phyloP scores from a whole-genome alignment of 2,888 invertebrate genomes.

The Volucella inflata region DNA sequence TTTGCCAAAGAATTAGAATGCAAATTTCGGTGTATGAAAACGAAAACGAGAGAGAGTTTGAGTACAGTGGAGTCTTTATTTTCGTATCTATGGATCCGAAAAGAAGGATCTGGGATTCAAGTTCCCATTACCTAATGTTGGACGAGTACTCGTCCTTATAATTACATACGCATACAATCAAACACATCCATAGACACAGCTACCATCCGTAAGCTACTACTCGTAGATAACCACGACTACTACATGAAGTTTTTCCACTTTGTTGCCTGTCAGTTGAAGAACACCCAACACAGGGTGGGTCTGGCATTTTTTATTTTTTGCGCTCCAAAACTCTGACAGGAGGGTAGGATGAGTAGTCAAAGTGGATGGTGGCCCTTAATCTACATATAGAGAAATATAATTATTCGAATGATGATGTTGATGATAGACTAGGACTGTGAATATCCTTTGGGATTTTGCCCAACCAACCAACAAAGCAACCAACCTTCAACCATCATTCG shows the following conservation, averaged over 20 bases:
- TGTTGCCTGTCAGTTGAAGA: constrained; percentile 27
- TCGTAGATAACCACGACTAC: not conserved
- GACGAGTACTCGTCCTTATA: constrained; percentile 28
- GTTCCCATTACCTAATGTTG: constrained; percentile 54
- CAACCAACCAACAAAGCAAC: not conserved
- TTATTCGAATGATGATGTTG: constrained; percentile 64
- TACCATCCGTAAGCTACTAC: not conserved
- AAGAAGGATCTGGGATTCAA: constrained; percentile 16
- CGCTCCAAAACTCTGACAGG: not conserved
- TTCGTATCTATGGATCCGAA: constrained; percentile 29
- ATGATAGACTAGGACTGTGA: constrained; percentile 59
- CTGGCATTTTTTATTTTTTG: not conserved
- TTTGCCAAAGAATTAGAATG: constrained; percentile 72
- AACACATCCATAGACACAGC: not conserved
- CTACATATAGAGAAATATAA: constrained; percentile 62
- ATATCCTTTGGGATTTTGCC: constrained; percentile 63
- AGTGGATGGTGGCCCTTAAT: constrained; percentile 30
- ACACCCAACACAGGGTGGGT: constrained; percentile 25
- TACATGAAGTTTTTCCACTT: constrained; percentile 52
- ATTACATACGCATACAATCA: constrained; percentile 44
- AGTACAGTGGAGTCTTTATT: no score
- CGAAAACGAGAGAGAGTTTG: no score
- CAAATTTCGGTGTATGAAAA: constrained; percentile 45
- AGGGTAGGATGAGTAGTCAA: constrained; percentile 13
- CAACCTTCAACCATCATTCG: not conserved